Evolutionary conservation across 1,140 invertebrate species (phyloP), one percentile per base, ranked within the genome.

Genomic region (Sitophilus oryzae): DNA sequence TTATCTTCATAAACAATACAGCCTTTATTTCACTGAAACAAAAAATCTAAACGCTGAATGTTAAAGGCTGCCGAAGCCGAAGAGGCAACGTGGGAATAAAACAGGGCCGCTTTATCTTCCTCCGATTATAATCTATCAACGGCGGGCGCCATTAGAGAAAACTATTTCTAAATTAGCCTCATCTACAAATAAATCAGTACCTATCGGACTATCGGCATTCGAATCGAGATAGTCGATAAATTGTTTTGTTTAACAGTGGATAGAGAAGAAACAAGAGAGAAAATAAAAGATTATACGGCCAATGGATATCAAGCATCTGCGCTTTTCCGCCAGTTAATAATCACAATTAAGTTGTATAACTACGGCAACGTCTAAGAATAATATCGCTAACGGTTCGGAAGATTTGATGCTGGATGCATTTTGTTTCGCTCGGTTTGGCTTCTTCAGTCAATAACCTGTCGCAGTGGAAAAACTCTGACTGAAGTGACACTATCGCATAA

Each of bases 311-410:
- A 34, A 34, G 25, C 49, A 42, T 30, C 40, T 52, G 49, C 25
- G 40, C 20, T 41, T 48, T 10, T 9, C 9, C 37, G 25, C 5
- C 16, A 42, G 23, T 30, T 53, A 46, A 46, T 53, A 44, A 53
- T 53, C 46, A 53, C 52, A 53, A 53, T 53, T 53, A 46, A 46
- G 23, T 53, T 53, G 52, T 41, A 46, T 45, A 53, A 53, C 41
- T 30, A 11, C 25, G 11, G 42, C 41, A 20, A 16, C 14, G 16
- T 21, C 9, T 9, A 9, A 10, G 11, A 34, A 23, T 53, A 46
- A 20, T 36, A 36, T 48, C 36, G 8, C 16, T 48, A 36, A 53
- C 52, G 52, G 52, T 46, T 53, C 15, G 16, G 52, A 53, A 36
- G 51, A 52, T 52, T 38, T 37, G 40, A 20, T 44, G 19, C 36